Evolutionary conservation across 1,140 invertebrate genomes (phyloP).

Genomic region (Ips nitidus): DNA sequence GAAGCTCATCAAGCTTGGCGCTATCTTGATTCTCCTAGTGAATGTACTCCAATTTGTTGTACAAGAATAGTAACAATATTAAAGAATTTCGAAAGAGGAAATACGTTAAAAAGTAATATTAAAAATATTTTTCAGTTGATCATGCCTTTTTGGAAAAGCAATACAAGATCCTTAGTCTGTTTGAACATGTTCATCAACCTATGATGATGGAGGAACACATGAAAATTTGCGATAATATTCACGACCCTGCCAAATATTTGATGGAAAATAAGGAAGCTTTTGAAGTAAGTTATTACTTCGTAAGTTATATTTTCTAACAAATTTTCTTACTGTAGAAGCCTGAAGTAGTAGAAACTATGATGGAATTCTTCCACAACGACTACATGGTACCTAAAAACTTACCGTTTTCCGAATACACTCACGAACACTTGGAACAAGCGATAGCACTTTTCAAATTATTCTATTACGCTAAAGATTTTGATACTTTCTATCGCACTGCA

Average conservation of each 20-base stretch:
- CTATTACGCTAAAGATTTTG: slow-evolving; percentile 65
- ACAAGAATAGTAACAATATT: neutral
- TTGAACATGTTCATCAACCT: slow-evolving; percentile 62
- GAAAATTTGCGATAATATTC: slow-evolving; percentile 47
- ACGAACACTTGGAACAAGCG: slow-evolving; percentile 59
- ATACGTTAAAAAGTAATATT: neutral
- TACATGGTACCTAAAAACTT: slow-evolving; percentile 52
- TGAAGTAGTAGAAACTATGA: slow-evolving; percentile 56
- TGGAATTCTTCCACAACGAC: slow-evolving; percentile 46
- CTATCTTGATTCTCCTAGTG: too few relatives aligned
- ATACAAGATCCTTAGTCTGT: slow-evolving; percentile 61
- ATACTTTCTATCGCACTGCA: slow-evolving; percentile 65
- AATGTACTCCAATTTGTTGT: too few relatives aligned
- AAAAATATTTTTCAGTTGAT: slow-evolving; percentile 16
- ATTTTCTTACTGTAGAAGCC: slow-evolving; percentile 50
- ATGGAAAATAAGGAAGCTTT: slow-evolving; percentile 18
- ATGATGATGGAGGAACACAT: slow-evolving; percentile 55
- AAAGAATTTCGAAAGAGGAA: too few relatives aligned
- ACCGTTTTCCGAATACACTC: slow-evolving; percentile 55
- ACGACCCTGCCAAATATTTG: slow-evolving; percentile 24
- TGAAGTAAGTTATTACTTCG: slow-evolving; percentile 10
- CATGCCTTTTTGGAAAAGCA: slow-evolving; percentile 59
- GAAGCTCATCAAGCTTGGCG: too few relatives aligned
- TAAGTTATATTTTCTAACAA: neutral
- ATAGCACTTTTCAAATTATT: slow-evolving; percentile 60